Base-by-base conservation (phyloP, 1,140 invertebrate species). In the Acromyrmex echinatior region DNA sequence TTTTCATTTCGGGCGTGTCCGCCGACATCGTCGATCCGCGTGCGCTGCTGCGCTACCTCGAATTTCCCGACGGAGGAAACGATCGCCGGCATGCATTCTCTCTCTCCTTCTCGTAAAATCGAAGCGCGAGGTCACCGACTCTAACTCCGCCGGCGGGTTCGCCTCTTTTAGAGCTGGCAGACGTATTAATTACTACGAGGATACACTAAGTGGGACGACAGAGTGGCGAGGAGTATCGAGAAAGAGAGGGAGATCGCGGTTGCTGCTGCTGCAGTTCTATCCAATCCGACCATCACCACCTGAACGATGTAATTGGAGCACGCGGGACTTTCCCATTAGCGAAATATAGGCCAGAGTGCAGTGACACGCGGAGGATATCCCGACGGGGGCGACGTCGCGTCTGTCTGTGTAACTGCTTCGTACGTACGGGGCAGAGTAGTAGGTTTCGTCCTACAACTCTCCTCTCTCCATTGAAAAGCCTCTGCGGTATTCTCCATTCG, bases 401-500 rank as follows among this genome's bases (percentile, higher is more conserved):
- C 56, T 70, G 60, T 66, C 71, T 71, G 25, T 60, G 63, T 60
- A 66, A 63, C 58, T 18, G 18, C n/a, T 65, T 81, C 45, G 70
- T 66, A 74, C 56, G 82, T 70, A 58, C 78, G 78, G 49, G 49
- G 4, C 31, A 73, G 79, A 81, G 35, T 81, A 56, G 62, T 84
- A 84, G 80, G 39, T 84, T 81, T 82, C 80, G 56, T 82, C 70
- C 70, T 86, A 86, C 76, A 86, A 80, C 85, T 86, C 85, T 81
- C 77, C 85, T 86, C 76, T 80, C 65, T 80, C 74, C 88, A 90
- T 90, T 89, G 88, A 90, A 90, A 89, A 89, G 88, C 84, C 62
- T 70, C 65, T 78, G 71, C 85, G 63, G 53, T 71, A 73, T 87
- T 66, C 87, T 82, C 88, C 56, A 79, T 82, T 66, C 86, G 62